Conservation (phyloP, 2,888 invertebrate genomes). For the Synanthedon andrenaeformis region DNA sequence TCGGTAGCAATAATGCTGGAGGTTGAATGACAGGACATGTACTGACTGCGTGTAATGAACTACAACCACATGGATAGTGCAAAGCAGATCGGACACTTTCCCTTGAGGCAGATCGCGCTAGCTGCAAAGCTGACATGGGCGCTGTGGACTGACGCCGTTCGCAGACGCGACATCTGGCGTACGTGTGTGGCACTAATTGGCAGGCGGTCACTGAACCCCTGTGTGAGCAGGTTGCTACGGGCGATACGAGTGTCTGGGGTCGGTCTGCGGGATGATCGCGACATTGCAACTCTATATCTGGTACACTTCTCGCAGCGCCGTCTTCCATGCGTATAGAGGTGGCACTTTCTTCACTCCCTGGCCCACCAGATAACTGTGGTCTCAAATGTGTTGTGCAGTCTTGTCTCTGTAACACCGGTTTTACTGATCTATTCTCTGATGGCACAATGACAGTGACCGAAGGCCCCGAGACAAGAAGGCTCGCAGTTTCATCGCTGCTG, state of each 20-base stretch:
- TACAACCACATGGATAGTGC: slow-evolving; percentile 74
- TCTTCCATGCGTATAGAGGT: slow-evolving; percentile 75
- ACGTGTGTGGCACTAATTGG: slow-evolving; percentile 75
- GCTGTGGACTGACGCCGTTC: slow-evolving; percentile 86
- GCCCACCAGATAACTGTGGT: slow-evolving; percentile 76
- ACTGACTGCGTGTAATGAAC: slow-evolving; percentile 63
- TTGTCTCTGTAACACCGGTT: slow-evolving; percentile 87
- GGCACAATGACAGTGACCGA: slow-evolving; percentile 65
- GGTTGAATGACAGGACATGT: slow-evolving; percentile 77
- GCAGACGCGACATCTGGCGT: slow-evolving; percentile 76
- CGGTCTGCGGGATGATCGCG: slow-evolving; percentile 67
- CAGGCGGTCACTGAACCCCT: slow-evolving; percentile 75
- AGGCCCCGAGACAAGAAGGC: slow-evolving; percentile 77
- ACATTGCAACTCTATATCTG: slow-evolving; percentile 85
- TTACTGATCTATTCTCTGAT: slow-evolving; percentile 67
- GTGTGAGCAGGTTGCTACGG: slow-evolving; percentile 70
- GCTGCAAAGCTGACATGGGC: slow-evolving; percentile 78
- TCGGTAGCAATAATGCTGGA: slow-evolving; percentile 79
- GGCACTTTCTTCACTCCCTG: slow-evolving; percentile 81
- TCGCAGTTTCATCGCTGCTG: slow-evolving; percentile 86
- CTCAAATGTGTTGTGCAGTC: slow-evolving; percentile 85
- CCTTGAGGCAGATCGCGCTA: slow-evolving; percentile 87
- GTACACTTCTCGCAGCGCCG: slow-evolving; percentile 80
- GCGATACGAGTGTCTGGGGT: slow-evolving; percentile 65
- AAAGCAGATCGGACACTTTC: slow-evolving; percentile 82